phyloP scores from a whole-genome alignment of 2,113 vertebrate genomes.

The Cebidichthys violaceus region DNA sequence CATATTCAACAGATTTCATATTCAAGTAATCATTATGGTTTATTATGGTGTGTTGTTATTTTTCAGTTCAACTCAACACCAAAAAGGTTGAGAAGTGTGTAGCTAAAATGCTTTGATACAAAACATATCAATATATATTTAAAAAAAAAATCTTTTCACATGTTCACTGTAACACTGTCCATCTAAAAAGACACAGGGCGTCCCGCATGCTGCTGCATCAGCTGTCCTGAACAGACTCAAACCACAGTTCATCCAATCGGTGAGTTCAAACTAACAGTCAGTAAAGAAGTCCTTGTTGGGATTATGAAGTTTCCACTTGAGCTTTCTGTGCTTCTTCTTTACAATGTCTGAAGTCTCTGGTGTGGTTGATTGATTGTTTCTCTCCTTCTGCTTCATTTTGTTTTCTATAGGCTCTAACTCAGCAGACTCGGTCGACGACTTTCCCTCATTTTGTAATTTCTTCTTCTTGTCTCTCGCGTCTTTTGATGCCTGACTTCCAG shows the following conservation, averaged over 20 bases:
- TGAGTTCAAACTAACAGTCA: background rate
- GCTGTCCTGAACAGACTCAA: background rate
- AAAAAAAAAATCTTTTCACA: background rate
- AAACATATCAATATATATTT: slow-evolving; percentile 4
- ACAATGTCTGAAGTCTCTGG: background rate
- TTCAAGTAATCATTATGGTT: background rate
- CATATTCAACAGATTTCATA: background rate
- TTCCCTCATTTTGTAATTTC: background rate
- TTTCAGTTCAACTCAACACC: background rate
- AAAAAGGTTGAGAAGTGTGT: background rate
- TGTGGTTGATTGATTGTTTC: rapidly evolving
- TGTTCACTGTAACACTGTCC: background rate
- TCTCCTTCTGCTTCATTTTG: background rate
- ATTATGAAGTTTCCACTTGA: slow-evolving; percentile 40
- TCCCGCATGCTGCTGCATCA: background rate
- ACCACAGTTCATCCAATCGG: background rate
- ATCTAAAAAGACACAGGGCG: background rate
- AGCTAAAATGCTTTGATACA: slow-evolving; percentile 31
- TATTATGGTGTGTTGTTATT: background rate
- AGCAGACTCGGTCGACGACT: background rate
- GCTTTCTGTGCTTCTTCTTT: background rate
- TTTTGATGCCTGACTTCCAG: background rate
- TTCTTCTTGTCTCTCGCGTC: background rate
- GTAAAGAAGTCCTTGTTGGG: slow-evolving; percentile 1
- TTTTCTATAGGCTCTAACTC: background rate